phyloP scores from a whole-genome alignment of 2,797 vertebrate species.

The Sparidentex hasta region DNA sequence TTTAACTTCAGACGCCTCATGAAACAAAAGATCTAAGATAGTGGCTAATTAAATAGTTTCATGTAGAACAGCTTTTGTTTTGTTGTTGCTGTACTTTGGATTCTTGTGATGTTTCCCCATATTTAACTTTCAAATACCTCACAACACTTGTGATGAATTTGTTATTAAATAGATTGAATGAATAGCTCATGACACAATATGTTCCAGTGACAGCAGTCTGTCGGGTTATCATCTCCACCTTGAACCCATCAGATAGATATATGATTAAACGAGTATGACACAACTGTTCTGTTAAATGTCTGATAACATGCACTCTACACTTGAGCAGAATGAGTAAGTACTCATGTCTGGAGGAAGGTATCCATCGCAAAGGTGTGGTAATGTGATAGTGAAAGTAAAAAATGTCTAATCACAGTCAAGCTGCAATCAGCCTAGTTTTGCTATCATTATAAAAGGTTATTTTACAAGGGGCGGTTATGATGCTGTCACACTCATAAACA shows the following conservation, averaged over 20 bases:
- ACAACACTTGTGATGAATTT: neutral
- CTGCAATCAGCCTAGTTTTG: neutral
- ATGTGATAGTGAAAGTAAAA: neutral
- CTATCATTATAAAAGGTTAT: neutral
- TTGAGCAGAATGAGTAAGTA: neutral
- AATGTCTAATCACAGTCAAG: slow-evolving; percentile 2
- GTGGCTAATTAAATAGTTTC: slow-evolving; percentile 2
- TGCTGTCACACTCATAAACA: slow-evolving; percentile 10
- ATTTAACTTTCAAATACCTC: slow-evolving; percentile 19
- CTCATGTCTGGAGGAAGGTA: slow-evolving; percentile 7
- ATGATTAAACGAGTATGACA: neutral
- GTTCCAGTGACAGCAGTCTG: neutral
- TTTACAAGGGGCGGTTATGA: neutral
- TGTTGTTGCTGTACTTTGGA: slow-evolving; percentile 3
- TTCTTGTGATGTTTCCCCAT: neutral
- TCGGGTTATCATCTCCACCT: neutral
- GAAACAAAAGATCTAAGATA: slow-evolving; percentile 7
- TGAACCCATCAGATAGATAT: neutral
- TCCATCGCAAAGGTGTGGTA: neutral
- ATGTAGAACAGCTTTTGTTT: neutral
- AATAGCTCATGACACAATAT: neutral
- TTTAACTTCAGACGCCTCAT: neutral
- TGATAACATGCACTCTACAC: neutral
- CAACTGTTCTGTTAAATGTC: neutral
- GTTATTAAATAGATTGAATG: neutral